These are phyloP conservation scores for Gymnorhina tibicen DNA, from an alignment of 2,113 vertebrate species.

Conservation along the genomic window DNA sequence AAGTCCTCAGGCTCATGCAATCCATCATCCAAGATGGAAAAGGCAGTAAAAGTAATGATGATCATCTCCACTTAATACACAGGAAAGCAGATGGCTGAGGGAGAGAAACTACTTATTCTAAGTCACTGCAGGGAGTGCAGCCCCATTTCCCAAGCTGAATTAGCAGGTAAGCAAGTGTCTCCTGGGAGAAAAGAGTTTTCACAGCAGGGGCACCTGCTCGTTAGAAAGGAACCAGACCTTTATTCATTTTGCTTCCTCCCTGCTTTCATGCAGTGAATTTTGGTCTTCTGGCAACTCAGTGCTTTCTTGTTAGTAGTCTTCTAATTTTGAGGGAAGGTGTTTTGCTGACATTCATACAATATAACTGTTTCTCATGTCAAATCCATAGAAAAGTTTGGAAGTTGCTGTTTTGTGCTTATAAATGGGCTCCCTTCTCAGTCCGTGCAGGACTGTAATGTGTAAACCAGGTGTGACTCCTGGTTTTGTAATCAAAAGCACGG, in stretches of 20 bases:
- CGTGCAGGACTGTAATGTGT: background rate
- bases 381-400: background rate
- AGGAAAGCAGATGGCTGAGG: background rate
- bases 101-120: background rate
- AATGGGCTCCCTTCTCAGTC: background rate
- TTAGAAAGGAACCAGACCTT: background rate
- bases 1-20: background rate
- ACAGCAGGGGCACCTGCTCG: background rate
- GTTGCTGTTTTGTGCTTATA: background rate
- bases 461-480: background rate
- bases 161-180: background rate
- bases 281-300: background rate
- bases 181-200: background rate
- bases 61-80: background rate
- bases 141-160: background rate
- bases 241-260: background rate
- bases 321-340: background rate
- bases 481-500: background rate
- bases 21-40: background rate
- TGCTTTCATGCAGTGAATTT: background rate
- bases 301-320: background rate
- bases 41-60: background rate
- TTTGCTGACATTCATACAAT: background rate
- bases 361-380: background rate
- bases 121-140: background rate